Base-by-base conservation (phyloP, 2,888 invertebrate species). In the Augiades crinisus region DNA sequence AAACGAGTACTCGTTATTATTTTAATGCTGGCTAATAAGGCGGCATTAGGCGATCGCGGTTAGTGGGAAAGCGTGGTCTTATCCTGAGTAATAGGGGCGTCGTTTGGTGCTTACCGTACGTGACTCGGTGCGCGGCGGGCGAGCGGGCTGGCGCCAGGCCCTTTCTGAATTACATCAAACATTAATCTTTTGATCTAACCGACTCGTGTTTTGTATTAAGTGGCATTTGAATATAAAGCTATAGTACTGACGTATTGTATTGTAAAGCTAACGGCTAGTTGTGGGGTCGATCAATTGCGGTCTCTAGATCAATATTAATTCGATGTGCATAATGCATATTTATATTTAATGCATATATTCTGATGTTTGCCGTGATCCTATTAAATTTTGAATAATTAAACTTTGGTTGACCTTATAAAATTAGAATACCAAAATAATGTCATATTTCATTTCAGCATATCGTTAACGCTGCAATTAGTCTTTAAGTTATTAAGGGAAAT, bases 21-120 rank as follows among this genome's bases (percentile, higher is more conserved):
- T 78, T 75, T 79, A 78, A 79, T 83, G 72, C 70, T 63, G 66
- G 66, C 65, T 78, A 80, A 80, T 83, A 70, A 76, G 70, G 66
- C 63, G 68, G 72, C 63, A 68, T 72, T 74, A 77, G 75, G 73
- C 65, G 67, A 76, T 67, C 73, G 78, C 61, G 78, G 78, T 81
- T 73, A 69, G 66, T 67, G 68, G 69, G 67, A 63, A 68, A 67
- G 65, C 64, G n/a, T n/a, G n/a, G n/a, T n/a, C n/a, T 71, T 74
- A 72, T 72, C 64, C 68, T 75, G 68, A 78, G 70, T 78, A 80
- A 78, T 77, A 75, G 74, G 62, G 59, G 59, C 58, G 70, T 62
- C 63, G 73, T 73, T 78, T 75, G 77, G 36, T 44, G 30, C 43
- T 44, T 19, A 50, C 43, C 59, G 64, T 71, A 69, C 80, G 76